Conservation (phyloP, 2,797 vertebrate genomes). For the Danio tinwini region DNA sequence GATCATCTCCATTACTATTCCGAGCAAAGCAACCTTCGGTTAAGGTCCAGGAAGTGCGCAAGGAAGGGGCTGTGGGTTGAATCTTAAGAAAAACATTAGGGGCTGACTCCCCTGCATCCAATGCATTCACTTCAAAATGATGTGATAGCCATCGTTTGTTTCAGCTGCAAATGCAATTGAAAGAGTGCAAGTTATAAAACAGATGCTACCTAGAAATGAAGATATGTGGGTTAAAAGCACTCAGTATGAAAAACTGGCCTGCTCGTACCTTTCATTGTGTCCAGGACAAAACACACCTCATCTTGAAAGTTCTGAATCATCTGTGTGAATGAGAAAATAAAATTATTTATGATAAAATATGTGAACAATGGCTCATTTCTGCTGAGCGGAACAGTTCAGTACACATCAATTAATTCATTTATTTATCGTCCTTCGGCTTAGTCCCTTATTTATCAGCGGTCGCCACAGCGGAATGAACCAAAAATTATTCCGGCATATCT, state of each 20-base stretch:
- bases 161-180: conserved; percentile 81
- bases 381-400: too few species aligned
- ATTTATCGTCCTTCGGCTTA: too few species aligned
- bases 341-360: conserved; percentile 15
- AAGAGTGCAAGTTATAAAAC: conserved; percentile 21
- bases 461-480: too few species aligned
- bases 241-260: neutral
- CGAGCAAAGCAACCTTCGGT: conserved; percentile 55
- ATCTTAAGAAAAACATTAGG: conserved; percentile 56
- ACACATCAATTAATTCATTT: too few species aligned
- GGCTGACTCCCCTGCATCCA: conserved; percentile 41
- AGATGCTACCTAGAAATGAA: neutral
- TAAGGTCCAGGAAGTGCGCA: conserved; percentile 60
- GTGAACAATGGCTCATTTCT: neutral
- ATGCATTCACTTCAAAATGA: conserved; percentile 90
- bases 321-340: conserved; percentile 69
- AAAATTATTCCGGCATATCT: too few species aligned
- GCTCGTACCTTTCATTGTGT: conserved; percentile 95
- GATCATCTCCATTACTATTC: conserved; percentile 59
- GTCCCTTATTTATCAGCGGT: too few species aligned
- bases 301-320: conserved; percentile 99
- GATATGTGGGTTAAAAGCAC: neutral
- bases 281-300: conserved; percentile 95
- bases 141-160: conserved; percentile 92
- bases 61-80: conserved; percentile 60